Conservation (phyloP, 2,888 invertebrate genomes). For the Leucania comma region DNA sequence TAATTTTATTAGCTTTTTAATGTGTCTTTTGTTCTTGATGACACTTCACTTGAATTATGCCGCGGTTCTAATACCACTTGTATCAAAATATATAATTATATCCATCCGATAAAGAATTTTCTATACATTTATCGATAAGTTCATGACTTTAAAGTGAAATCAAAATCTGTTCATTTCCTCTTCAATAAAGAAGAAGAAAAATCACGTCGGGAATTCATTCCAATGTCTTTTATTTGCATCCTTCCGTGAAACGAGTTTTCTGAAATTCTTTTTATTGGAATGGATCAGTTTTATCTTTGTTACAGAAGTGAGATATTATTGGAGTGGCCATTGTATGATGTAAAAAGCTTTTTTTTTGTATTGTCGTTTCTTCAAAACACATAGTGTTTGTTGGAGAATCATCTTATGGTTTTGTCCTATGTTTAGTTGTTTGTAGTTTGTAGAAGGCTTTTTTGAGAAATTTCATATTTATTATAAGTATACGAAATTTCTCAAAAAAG, state of each 20-base stretch:
- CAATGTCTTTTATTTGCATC: constrained; percentile 29
- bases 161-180: constrained; percentile 26
- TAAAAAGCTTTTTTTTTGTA: neutral
- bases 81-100: too few relatives aligned
- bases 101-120: constrained; percentile 1
- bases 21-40: too few relatives aligned
- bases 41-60: too few relatives aligned
- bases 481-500: too few relatives aligned
- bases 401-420: too few relatives aligned
- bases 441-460: too few relatives aligned
- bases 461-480: too few relatives aligned
- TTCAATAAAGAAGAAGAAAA: constrained; percentile 12
- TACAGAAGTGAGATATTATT: neutral
- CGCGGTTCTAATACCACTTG: too few relatives aligned
- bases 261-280: constrained; percentile 28
- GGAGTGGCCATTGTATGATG: neutral
- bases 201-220: constrained; percentile 20
- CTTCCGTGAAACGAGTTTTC: constrained; percentile 23
- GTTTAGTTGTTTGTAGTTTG: too few relatives aligned
- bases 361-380: too few relatives aligned
- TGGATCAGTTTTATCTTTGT: neutral
- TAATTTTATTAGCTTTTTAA: too few relatives aligned
- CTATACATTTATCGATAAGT: neutral
- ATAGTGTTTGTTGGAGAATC: too few relatives aligned
- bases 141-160: constrained; percentile 20